These are phyloP conservation scores for Ruditapes philippinarum DNA, from an alignment of 1,140 invertebrate genomes.

Conservation along the genomic window DNA sequence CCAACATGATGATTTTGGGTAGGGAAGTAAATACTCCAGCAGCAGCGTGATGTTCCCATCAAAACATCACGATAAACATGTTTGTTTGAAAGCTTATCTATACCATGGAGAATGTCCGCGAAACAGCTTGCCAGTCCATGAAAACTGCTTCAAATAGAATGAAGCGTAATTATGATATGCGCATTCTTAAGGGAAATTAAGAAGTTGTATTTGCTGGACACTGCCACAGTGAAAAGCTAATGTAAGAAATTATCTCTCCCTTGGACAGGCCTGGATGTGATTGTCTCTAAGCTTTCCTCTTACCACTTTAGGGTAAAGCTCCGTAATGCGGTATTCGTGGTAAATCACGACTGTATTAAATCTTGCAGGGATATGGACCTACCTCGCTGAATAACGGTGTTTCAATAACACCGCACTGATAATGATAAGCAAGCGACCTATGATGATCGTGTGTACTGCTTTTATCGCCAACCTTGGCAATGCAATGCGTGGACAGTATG, in stretches of 20 bases:
- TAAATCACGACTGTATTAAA: too few species aligned
- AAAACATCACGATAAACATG: too few species aligned
- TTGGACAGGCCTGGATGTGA: constrained; percentile 18
- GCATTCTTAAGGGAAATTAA: neutral
- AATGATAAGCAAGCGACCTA: too few species aligned
- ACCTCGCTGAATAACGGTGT: neutral
- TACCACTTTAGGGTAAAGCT: too few species aligned
- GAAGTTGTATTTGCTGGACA: constrained; percentile 13
- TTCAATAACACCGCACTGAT: neutral
- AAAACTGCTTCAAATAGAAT: neutral
- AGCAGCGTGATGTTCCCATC: neutral
- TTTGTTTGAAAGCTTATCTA: too few species aligned
- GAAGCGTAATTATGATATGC: constrained; percentile 10
- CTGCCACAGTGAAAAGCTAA: constrained; percentile 9
- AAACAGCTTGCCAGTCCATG: neutral
- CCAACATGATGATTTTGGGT: neutral
- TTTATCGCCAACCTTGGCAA: constrained; percentile 24
- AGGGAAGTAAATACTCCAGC: neutral
- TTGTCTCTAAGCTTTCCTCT: neutral
- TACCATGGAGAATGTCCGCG: too few species aligned
- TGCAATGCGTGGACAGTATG: too few species aligned
- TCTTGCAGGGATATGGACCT: neutral
- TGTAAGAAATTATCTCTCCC: constrained; percentile 23
- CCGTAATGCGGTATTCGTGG: neutral
- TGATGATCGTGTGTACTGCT: constrained; percentile 9